A percentile compares a stretch with the other conserved stretches of the same genome.
phyloP scores from a whole-genome alignment of 2,888 invertebrate species.

The Limnephilus auricula region DNA sequence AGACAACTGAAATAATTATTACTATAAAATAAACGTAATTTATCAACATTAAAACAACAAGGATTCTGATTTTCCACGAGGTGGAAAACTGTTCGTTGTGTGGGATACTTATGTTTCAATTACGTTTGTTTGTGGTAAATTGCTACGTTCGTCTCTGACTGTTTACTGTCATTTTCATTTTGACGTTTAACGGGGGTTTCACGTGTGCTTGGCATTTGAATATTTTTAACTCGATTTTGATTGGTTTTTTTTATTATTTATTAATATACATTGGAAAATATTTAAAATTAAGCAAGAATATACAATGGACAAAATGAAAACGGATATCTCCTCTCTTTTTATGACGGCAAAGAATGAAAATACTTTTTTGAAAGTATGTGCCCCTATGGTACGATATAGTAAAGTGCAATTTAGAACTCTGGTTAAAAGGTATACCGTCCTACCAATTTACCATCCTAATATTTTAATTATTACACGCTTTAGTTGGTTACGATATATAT shows the following conservation, averaged over 20 bases:
- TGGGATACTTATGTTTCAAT: neutral
- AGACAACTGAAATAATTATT: neutral
- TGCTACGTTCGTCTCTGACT: neutral
- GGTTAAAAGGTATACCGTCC: slow-evolving; percentile 73
- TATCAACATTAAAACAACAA: neutral
- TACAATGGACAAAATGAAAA: slow-evolving; percentile 67
- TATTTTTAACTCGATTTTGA: neutral
- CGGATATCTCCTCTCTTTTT: slow-evolving; percentile 82
- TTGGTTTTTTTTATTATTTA: neutral
- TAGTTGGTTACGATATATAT: neutral
- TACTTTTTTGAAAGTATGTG: slow-evolving; percentile 87
- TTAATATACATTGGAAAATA: neutral
- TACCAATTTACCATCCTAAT: neutral
- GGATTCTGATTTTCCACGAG: neutral
- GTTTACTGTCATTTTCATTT: neutral
- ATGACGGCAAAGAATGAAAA: slow-evolving; percentile 74
- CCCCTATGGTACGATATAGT: slow-evolving; percentile 98
- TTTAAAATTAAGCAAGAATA: neutral
- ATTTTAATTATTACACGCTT: neutral
- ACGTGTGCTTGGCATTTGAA: neutral
- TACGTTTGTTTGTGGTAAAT: neutral
- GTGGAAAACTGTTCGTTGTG: neutral
- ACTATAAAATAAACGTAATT: neutral
- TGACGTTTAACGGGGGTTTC: neutral
- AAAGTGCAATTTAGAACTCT: slow-evolving; percentile 76